Percentiles rank a stretch among this genome's conserved stretches.
phyloP scores from a whole-genome alignment of 1,140 invertebrate genomes.

The Drosophila punjabiensis region DNA sequence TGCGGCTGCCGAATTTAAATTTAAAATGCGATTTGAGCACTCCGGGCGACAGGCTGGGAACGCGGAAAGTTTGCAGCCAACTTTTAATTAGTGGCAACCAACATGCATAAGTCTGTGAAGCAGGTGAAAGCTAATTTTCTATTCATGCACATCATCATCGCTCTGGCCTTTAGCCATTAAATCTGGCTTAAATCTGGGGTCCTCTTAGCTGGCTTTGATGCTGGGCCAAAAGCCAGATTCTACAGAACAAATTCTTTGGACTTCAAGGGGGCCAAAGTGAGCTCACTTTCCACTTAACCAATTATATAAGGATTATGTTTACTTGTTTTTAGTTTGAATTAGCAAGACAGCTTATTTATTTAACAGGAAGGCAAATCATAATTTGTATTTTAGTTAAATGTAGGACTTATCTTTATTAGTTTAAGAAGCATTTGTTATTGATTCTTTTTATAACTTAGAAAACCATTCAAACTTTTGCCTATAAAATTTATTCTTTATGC shows the following conservation, averaged over 20 bases:
- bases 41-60: conserved; percentile 47
- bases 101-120: conserved; percentile 18
- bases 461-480: background rate
- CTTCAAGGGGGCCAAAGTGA: background rate
- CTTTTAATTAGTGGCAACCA: conserved; percentile 73
- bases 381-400: background rate
- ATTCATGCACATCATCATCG: conserved; percentile 62
- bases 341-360: too few species aligned
- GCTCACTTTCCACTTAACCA: background rate
- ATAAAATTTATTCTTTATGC: background rate
- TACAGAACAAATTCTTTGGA: background rate
- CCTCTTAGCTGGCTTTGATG: conserved; percentile 2
- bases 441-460: background rate
- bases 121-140: conserved; percentile 56
- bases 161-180: conserved; percentile 28
- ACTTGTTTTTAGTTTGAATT: background rate
- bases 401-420: background rate
- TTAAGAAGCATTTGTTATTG: too few species aligned
- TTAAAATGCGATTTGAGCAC: conserved; percentile 41
- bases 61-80: conserved; percentile 61
- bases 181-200: background rate
- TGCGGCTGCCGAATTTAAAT: conserved; percentile 10
- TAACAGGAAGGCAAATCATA: background rate
- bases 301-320: background rate
- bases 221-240: background rate